phyloP scores from a whole-genome alignment of 2,113 vertebrate species.

The Ptychochromis oligacanthus region DNA sequence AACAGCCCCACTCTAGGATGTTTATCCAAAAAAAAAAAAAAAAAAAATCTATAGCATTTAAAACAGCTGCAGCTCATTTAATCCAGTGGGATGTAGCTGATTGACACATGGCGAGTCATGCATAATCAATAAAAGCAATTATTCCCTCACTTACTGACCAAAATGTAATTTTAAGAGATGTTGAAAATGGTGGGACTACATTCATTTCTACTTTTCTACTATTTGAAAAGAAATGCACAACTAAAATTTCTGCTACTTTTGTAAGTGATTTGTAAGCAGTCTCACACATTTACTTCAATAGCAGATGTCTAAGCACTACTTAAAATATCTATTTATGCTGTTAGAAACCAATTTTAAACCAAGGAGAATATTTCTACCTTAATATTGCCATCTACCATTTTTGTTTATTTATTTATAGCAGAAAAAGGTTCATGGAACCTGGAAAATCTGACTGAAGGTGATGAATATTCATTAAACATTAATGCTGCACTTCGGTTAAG shows the following conservation, averaged over 20 bases:
- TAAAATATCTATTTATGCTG: neutral
- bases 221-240: neutral
- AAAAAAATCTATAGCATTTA: neutral
- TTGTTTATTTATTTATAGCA: neutral
- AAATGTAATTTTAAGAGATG: neutral
- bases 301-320: neutral
- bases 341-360: neutral
- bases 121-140: constrained; percentile 16
- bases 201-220: neutral
- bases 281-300: no score
- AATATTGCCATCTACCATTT: neutral
- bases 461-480: no score
- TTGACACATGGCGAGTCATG: neutral
- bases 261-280: no score
- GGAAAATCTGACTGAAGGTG: no score
- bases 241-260: no score
- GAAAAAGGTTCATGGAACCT: no score
- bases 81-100: neutral
- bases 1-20: no score
- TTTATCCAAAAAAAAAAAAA: neutral
- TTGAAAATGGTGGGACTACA: neutral
- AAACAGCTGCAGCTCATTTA: constrained; percentile 1
- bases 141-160: neutral
- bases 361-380: neutral
- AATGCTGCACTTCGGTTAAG: no score